Percentiles rank a stretch among this genome's conserved stretches.
Evolutionary conservation across 2,113 vertebrate species (phyloP).

Genomic region (Solea senegalensis): DNA sequence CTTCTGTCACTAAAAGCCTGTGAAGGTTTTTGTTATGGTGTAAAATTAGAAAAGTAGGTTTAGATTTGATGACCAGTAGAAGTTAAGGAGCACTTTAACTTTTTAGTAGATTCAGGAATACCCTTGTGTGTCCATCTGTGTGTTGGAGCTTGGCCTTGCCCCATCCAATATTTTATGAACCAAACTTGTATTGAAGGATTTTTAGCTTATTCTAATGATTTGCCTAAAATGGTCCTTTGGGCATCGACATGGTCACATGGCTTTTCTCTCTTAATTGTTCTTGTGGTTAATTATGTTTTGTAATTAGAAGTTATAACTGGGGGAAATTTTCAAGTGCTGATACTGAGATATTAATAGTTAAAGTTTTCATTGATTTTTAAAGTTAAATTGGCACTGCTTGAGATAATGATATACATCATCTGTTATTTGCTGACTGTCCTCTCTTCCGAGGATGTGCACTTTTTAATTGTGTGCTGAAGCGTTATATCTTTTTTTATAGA

Average conservation of each 20-base stretch:
- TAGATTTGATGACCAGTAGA: constrained; percentile 7
- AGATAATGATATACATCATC: not conserved
- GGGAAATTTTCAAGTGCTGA: no score
- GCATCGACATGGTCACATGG: no score
- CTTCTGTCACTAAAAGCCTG: not conserved
- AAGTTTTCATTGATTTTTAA: no score
- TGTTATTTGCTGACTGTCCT: not conserved
- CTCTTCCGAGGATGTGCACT: constrained; percentile 5
- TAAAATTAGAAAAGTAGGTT: constrained; percentile 21
- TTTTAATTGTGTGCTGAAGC: constrained; percentile 1
- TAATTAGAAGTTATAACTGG: not conserved
- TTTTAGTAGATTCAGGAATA: constrained; percentile 13
- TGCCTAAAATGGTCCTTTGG: not conserved
- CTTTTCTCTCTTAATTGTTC: not conserved
- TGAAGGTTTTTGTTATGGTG: constrained; percentile 5
- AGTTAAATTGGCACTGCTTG: no score
- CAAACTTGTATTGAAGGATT: constrained; percentile 2
- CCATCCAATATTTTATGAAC: constrained; percentile 5
- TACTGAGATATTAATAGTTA: no score
- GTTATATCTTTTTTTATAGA: constrained; percentile 27
- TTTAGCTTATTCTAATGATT: not conserved
- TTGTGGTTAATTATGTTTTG: not conserved
- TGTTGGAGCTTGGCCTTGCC: constrained; percentile 4
- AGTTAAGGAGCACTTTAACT: not conserved
- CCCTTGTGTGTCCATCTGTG: constrained; percentile 18